Percentiles rank a stretch among this genome's conserved stretches.
Evolutionary conservation across 1,140 invertebrate species (phyloP).

Genomic region (Orchestia grillus): DNA sequence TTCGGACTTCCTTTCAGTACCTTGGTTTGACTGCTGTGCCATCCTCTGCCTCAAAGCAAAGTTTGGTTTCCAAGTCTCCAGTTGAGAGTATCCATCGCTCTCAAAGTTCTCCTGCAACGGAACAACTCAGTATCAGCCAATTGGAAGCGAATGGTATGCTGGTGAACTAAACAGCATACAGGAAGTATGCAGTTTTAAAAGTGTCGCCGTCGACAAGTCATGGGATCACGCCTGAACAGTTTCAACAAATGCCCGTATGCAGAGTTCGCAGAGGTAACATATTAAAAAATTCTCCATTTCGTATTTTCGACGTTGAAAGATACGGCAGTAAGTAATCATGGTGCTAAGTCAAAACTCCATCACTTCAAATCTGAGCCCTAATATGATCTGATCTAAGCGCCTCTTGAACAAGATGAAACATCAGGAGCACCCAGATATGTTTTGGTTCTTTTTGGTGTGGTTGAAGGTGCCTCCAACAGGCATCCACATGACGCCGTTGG

Average conservation of each 20-base stretch:
- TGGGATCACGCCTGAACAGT: neutral
- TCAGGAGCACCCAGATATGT: neutral
- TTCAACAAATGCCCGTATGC: neutral
- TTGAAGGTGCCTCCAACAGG: too few species aligned
- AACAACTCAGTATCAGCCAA: conserved; percentile 37
- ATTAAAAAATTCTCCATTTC: neutral
- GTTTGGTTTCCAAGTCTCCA: neutral
- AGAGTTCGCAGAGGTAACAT: neutral
- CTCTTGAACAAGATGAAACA: neutral
- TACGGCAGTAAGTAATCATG: neutral
- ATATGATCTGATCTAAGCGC: neutral
- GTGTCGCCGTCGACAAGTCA: neutral
- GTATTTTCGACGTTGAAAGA: neutral
- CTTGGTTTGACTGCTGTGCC: neutral
- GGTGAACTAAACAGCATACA: neutral
- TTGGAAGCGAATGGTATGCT: neutral
- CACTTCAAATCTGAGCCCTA: neutral
- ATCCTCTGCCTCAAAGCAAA: neutral
- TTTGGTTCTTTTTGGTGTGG: neutral
- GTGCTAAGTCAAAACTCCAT: too few species aligned
- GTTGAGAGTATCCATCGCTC: conserved; percentile 23
- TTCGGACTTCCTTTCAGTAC: neutral
- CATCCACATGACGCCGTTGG: too few species aligned
- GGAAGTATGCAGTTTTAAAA: neutral
- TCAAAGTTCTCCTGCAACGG: conserved; percentile 35